phyloP scores from a whole-genome alignment of 2,113 vertebrate genomes.

The Picathartes gymnocephalus region DNA sequence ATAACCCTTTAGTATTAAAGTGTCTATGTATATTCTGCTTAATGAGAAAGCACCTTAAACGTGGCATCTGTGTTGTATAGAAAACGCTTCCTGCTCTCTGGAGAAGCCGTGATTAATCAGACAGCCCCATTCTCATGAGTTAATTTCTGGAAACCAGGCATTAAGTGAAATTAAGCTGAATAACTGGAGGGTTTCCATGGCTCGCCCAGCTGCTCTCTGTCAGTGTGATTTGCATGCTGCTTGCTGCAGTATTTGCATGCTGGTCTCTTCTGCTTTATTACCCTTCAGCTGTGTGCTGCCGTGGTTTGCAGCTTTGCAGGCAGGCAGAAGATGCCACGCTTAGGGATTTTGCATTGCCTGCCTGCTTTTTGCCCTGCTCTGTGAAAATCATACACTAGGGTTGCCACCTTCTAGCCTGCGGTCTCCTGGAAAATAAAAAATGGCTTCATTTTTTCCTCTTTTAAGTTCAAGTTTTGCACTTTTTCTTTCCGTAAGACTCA shows the following conservation, averaged over 20 bases:
- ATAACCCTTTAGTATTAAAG: background rate
- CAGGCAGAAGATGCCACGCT: background rate
- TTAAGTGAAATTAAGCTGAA: conserved; percentile 35
- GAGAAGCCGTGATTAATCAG: background rate
- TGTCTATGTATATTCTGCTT: background rate
- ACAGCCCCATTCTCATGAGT: background rate
- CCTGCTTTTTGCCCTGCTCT: accelerated
- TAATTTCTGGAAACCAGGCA: background rate
- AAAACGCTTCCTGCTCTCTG: background rate
- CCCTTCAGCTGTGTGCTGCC: background rate
- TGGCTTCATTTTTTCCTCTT: background rate
- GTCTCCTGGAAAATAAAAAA: background rate
- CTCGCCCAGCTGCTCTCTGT: background rate
- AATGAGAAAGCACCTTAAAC: background rate
- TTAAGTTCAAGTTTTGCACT: background rate
- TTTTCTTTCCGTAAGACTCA: background rate
- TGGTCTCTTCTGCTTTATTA: background rate
- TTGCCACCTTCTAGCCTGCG: background rate
- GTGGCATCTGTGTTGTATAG: background rate
- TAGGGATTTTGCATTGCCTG: background rate
- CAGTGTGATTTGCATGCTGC: background rate
- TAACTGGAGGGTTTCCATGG: background rate
- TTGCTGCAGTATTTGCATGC: background rate
- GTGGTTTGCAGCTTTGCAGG: background rate
- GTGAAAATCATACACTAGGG: background rate